A percentile compares a stretch with the other conserved stretches of the same genome.
These are phyloP conservation scores for Drosophila albomicans DNA, from an alignment of 1,140 invertebrate species.

Conservation along the genomic window DNA sequence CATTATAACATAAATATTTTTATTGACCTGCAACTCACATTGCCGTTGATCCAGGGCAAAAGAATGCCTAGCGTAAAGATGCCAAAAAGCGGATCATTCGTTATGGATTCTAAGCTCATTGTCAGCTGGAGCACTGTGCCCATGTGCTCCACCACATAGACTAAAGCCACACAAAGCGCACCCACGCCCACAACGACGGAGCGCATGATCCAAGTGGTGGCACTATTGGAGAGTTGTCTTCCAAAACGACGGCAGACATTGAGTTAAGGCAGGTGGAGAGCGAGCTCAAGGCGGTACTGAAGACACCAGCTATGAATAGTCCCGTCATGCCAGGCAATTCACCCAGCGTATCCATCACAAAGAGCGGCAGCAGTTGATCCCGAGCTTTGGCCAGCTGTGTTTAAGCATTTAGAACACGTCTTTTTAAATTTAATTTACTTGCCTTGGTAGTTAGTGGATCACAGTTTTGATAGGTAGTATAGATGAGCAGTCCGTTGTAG, in stretches of 20 bases:
- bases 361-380: constrained; percentile 87
- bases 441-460: constrained; percentile 89
- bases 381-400: constrained; percentile 86
- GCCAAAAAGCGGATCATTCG: constrained; percentile 90
- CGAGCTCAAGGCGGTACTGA: constrained; percentile 90
- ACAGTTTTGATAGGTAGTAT: constrained; percentile 90
- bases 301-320: constrained; percentile 90
- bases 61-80: constrained; percentile 91
- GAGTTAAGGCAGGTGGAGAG: constrained; percentile 93
- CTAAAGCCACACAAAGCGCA: constrained; percentile 85
- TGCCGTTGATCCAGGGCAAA: constrained; percentile 89
- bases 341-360: constrained; percentile 89
- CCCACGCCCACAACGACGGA: constrained; percentile 87
- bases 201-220: constrained; percentile 87
- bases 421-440: constrained; percentile 12
- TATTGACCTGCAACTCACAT: constrained; percentile 84
- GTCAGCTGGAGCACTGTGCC: constrained; percentile 85
- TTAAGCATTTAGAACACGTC: not conserved
- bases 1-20: not conserved
- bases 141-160: constrained; percentile 87
- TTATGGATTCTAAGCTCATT: constrained; percentile 88
- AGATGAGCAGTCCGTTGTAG: constrained; percentile 91
- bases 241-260: constrained; percentile 91
- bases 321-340: constrained; percentile 88
- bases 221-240: constrained; percentile 86